Evolutionary conservation across 1,140 invertebrate genomes (phyloP), one percentile per base, ranked within the genome.

Genomic region (Nymphalis io): DNA sequence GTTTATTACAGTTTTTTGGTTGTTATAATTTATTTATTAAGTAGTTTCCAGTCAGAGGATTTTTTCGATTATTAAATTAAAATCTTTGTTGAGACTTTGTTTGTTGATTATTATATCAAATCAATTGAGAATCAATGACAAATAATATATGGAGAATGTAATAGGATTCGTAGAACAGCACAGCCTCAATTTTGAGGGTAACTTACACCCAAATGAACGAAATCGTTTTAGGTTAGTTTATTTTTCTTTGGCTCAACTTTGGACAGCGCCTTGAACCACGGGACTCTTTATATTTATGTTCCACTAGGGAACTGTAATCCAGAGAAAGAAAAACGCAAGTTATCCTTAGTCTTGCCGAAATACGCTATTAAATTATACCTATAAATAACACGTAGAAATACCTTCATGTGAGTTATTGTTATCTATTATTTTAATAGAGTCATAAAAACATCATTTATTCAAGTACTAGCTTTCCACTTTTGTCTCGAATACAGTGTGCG

Each of bases 211-310:
- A 42, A 42, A 15, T 42, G 12, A 42, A 11, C 3, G 0, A 48
- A 48, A 48, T n/a, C 68, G 55, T 53, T 64, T 66, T n/a, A 58
- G 46, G 62, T 70, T 62, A 68, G 68, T 76, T 71, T 70, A 59
- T 71, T 70, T 73, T 68, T 76, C 40, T 59, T 48, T 46, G 23
- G 58, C 55, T 67, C 51, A 58, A 73, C 64, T 76, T 73, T 65
- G 61, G 51, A 68, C 42, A 71, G 67, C 58, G 68, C 57, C 63
- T 64, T 62, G 60, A 62, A 64, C 48, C 58, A 40, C 59, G 57
- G 39, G 72, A 69, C 61, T 69, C 60, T 76, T 73, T 70, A 63
- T 76, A 76, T 76, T 73, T 70, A 75, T 76, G 61, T 61, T 73
- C 64, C 74, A 73, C 61, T n/a, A 51, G 68, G 65, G 71, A 76